These are phyloP conservation scores for Chirona hameri DNA, from an alignment of 2,888 invertebrate species.

Conservation along the genomic window DNA sequence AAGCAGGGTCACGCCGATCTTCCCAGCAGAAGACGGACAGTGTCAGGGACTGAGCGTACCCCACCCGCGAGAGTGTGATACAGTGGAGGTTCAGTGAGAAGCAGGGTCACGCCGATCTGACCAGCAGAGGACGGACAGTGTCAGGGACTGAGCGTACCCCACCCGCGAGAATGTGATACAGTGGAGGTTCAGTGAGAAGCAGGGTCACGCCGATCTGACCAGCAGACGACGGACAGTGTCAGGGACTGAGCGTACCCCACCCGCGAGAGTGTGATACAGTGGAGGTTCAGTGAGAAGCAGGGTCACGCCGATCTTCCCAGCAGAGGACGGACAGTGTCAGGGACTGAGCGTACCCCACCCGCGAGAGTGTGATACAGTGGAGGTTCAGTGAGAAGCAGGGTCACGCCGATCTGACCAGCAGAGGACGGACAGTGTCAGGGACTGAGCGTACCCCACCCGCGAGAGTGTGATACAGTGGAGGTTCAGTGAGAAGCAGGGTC, in stretches of 20 bases:
- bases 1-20: slow-evolving; percentile 63
- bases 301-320: slow-evolving; percentile 68
- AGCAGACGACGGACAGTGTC: slow-evolving; percentile 52
- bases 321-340: slow-evolving; percentile 46
- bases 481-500: slow-evolving; percentile 51
- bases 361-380: too few species aligned
- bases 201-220: slow-evolving; percentile 67
- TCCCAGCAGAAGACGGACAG: slow-evolving; percentile 57
- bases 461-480: too few species aligned
- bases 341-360: too few species aligned
- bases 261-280: too few species aligned
- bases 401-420: slow-evolving; percentile 70
- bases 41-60: too few species aligned
- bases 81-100: slow-evolving; percentile 37
- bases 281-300: slow-evolving; percentile 47
- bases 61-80: too few species aligned
- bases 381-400: slow-evolving; percentile 50
- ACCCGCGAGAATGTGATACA: too few species aligned
- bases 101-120: slow-evolving; percentile 63
- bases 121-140: slow-evolving; percentile 56
- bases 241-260: too few species aligned
- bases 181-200: slow-evolving; percentile 37
- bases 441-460: too few species aligned
- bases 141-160: too few species aligned
- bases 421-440: slow-evolving; percentile 36